Base-by-base conservation (phyloP, 2,888 invertebrate species). In the Ormyrus thymus region DNA sequence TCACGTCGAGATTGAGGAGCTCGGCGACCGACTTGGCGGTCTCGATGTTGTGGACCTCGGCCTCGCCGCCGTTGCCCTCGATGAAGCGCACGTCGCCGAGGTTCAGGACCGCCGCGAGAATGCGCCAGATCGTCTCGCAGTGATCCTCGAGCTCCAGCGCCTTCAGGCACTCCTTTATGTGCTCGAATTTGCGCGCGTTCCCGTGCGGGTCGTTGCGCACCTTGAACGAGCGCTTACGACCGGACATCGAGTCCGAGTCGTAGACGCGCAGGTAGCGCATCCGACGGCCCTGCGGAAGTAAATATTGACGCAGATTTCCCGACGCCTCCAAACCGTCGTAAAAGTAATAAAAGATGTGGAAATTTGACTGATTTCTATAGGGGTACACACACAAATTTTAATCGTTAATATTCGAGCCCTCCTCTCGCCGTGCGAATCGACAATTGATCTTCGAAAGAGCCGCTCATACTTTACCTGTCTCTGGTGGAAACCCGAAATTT, bases 321-420 rank as follows among this genome's bases (percentile, higher is more conserved):
- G 93, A 92, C 10, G 93, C 92, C 83, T 94, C 93, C 88, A 97
- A 92, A 6, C 94, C 96, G 87, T 97, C 97, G 89, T 97, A 97
- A 83, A 97, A 94, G 88, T 96, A 97, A 90, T 98, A 97, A 82
- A 98, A 93, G 43, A 97, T 93, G 89, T 97, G 95, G 87, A 97
- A 98, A 87, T 97, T 98, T 70, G 96, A 94, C 89, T 97, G 97
- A 80, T 92, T 92, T 92, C 97, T 96, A 59, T 55, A 7, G 75
- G 59, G 6, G 69, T 59, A n/a, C 45, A 43, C 29, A 45, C 11
- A 55, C 15, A 65, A 64, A 8, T n/a, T 51, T 53, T 59, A 29
- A 29, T 59, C 53, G 59, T 59, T 70, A 70, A 68, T 68, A n/a
- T 4, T 29, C 68, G 51, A 45, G 8, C 29, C 3, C 61, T 50